These are phyloP conservation scores for Blastobasis adustella DNA, from an alignment of 2,888 invertebrate species.

Conservation along the genomic window DNA sequence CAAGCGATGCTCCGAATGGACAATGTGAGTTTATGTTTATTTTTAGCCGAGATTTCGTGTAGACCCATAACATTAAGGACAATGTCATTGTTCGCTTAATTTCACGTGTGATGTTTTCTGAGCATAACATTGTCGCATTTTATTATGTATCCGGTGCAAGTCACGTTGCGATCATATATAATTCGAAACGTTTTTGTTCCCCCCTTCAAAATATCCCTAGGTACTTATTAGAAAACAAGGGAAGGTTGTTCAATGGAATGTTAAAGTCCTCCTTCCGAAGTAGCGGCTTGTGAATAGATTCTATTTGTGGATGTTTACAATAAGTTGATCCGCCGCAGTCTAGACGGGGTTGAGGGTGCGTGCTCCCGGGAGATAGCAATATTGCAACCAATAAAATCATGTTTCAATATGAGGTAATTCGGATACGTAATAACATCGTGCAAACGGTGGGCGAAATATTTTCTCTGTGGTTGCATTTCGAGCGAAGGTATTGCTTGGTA, in stretches of 20 bases:
- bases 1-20: too few species aligned
- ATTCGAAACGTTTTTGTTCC: too few species aligned
- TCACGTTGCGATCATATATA: too few species aligned
- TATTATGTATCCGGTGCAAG: too few species aligned
- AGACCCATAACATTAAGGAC: too few species aligned
- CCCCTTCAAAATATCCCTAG: too few species aligned
- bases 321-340: constrained; percentile 51
- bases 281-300: constrained; percentile 27
- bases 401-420: constrained; percentile 29
- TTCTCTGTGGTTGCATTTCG: constrained; percentile 21
- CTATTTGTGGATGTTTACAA: constrained; percentile 36
- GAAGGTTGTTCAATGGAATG: constrained; percentile 8
- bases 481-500: not conserved
- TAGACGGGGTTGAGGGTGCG: constrained; percentile 56
- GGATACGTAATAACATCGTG: constrained; percentile 10
- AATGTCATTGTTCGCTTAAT: too few species aligned
- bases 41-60: too few species aligned
- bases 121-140: too few species aligned
- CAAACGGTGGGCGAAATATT: constrained; percentile 12
- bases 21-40: too few species aligned
- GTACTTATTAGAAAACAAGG: too few species aligned
- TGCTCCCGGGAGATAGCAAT: constrained; percentile 46
- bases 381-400: constrained; percentile 53
- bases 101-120: too few species aligned
- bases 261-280: constrained; percentile 24